Evolutionary conservation across 2,888 invertebrate species (phyloP).

Genomic region (Callyntrura guangdongensis): DNA sequence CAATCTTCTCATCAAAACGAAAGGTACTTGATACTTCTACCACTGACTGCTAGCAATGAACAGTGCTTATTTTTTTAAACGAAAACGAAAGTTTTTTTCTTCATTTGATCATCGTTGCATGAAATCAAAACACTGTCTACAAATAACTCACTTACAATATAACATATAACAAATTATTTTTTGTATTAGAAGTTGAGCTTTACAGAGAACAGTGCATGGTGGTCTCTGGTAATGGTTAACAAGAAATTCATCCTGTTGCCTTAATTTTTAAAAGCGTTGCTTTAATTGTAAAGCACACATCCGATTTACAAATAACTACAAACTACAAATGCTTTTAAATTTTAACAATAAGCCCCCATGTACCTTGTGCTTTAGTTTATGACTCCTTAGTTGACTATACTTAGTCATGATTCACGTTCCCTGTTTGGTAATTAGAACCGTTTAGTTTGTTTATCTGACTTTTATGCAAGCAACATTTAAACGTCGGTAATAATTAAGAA

Average conservation of each 20-base stretch:
- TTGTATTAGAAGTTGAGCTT: background rate
- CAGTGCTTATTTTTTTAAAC: background rate
- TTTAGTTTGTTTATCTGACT: background rate
- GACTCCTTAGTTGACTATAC: background rate
- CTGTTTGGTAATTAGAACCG: background rate
- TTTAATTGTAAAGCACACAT: background rate
- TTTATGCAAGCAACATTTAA: conserved; percentile 2
- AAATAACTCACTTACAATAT: background rate
- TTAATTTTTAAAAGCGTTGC: conserved; percentile 15
- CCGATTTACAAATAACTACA: background rate
- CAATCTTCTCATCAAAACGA: background rate
- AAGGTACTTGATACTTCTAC: background rate
- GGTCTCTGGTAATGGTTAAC: background rate
- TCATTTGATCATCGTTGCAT: conserved; percentile 47
- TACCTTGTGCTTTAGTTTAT: background rate
- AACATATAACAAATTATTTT: background rate
- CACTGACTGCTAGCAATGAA: background rate
- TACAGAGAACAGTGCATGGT: background rate
- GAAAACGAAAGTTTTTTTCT: conserved; percentile 67
- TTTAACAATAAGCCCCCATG: too few species aligned
- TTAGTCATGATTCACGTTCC: background rate
- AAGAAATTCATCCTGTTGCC: conserved; percentile 2
- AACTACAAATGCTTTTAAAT: background rate
- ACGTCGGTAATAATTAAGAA: background rate
- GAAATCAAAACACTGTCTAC: conserved; percentile 17